Percentiles rank a stretch among this genome's conserved stretches.
phyloP scores from a whole-genome alignment of 2,888 invertebrate genomes.

The Lingula anatina region DNA sequence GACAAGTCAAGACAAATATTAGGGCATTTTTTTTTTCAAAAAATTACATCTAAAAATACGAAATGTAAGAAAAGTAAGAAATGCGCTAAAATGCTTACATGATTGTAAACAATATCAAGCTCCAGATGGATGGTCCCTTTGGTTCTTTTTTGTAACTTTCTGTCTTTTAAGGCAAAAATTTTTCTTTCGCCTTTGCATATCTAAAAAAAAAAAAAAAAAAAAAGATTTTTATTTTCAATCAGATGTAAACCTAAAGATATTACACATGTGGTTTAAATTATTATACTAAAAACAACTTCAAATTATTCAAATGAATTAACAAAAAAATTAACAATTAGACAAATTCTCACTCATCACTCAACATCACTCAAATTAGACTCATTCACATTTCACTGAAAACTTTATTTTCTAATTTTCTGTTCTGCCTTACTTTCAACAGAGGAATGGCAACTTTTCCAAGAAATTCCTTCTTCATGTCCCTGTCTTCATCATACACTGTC shows the following conservation, averaged over 20 bases:
- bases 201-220: slow-evolving; percentile 18
- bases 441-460: slow-evolving; percentile 89
- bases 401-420: not conserved
- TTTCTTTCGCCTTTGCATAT: slow-evolving; percentile 83
- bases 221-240: no score
- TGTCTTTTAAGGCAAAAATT: slow-evolving; percentile 83
- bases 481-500: slow-evolving; percentile 95
- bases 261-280: not conserved
- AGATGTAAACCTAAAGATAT: no score
- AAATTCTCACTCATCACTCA: no score
- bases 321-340: not conserved
- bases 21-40: not conserved
- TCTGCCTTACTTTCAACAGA: slow-evolving; percentile 59
- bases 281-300: not conserved
- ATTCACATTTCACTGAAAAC: not conserved
- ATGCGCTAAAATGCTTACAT: slow-evolving; percentile 57
- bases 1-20: no score
- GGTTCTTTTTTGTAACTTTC: slow-evolving; percentile 81
- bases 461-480: slow-evolving; percentile 91
- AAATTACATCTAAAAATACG: not conserved
- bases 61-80: not conserved
- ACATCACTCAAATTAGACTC: no score
- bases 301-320: not conserved
- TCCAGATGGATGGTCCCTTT: slow-evolving; percentile 93
- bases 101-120: slow-evolving; percentile 88